phyloP scores from a whole-genome alignment of 2,888 invertebrate genomes.

The Sarcophaga variegata region DNA sequence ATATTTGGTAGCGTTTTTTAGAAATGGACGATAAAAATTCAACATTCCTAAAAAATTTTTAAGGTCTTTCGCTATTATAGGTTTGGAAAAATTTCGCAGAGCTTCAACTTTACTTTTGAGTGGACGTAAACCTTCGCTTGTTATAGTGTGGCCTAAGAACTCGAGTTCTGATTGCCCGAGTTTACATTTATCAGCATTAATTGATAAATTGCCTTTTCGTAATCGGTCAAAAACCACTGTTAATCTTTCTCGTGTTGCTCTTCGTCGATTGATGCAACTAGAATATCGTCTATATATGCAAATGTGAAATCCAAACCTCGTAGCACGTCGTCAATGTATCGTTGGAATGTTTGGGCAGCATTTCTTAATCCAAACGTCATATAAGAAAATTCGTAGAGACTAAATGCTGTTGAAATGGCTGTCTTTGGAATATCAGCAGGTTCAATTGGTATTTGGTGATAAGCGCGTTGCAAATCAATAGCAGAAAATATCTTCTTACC shows the following conservation, averaged over 20 bases:
- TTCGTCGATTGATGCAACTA: constrained; percentile 11
- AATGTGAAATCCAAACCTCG: constrained; percentile 21
- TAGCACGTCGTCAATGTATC: neutral
- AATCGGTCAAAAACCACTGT: constrained; percentile 19
- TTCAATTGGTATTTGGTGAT: too few relatives aligned
- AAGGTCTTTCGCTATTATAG: constrained; percentile 72
- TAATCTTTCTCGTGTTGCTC: constrained; percentile 10
- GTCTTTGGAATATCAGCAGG: too few relatives aligned
- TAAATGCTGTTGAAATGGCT: too few relatives aligned
- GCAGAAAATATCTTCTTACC: too few relatives aligned
- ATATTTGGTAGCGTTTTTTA: constrained; percentile 67
- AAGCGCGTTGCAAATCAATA: too few relatives aligned
- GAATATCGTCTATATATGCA: constrained; percentile 30
- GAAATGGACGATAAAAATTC: constrained; percentile 74
- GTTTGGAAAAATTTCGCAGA: neutral
- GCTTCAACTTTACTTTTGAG: constrained; percentile 20
- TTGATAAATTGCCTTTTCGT: constrained; percentile 13
- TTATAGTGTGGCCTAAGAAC: constrained; percentile 8
- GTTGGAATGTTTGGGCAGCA: too few relatives aligned
- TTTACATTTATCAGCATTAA: constrained; percentile 39
- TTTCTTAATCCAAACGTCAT: too few relatives aligned
- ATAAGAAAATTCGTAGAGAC: too few relatives aligned
- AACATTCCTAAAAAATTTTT: constrained; percentile 76
- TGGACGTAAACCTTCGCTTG: constrained; percentile 20
- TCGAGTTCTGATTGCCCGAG: constrained; percentile 12